Base-by-base conservation (phyloP, 2,888 invertebrate genomes). In the Nasonia oneida region DNA sequence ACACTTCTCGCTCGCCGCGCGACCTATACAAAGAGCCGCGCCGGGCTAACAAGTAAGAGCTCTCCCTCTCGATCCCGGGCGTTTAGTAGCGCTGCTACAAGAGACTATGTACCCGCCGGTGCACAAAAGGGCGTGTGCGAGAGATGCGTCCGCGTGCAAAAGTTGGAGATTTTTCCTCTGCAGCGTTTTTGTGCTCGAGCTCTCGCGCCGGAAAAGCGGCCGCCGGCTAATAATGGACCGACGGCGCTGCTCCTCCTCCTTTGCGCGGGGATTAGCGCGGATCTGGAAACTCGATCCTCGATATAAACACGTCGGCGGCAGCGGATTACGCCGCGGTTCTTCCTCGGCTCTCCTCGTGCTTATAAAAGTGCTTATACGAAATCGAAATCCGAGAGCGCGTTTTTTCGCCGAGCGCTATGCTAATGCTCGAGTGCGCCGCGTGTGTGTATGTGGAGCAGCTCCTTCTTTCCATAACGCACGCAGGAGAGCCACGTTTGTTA, bases 31-130 rank as follows among this genome's bases (percentile, higher is more conserved):
- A 88, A 89, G 88, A 87, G 81, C 71, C 73, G 86, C 90, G 29
- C 1, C 64, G 4, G 37, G 3, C 91, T 93, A 92, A 93, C 92
- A 92, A 93, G 92, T 92, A 29, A 29, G 83, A 89, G 89, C 89
- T 90, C 90, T 89, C 87, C 50, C 23, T 75, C 75, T 87, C 61
- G 89, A 87, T 90, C 88, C 84, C 84, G 90, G 91, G 89, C 91
- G 92, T 92, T 92, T 92, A 92, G 91, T 57, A 8, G 57, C 74
- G 14, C 91, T 89, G 23, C 91, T 89, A 47, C 12, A 47, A 10
- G 12, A 8, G 12, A 1, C 12, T 47, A 1, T 47, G 10, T 8
- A 8, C 3, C n/a, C n/a, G 5, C 1, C 57, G 90, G 79, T 87
- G 90, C 90, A 92, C 92, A 92, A 93, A 91, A 89, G 89, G 90